A percentile compares a stretch with the other conserved stretches of the same genome.
Conservation (phyloP, 2,113 vertebrate genomes). For the Oncorhynchus clarkii region DNA sequence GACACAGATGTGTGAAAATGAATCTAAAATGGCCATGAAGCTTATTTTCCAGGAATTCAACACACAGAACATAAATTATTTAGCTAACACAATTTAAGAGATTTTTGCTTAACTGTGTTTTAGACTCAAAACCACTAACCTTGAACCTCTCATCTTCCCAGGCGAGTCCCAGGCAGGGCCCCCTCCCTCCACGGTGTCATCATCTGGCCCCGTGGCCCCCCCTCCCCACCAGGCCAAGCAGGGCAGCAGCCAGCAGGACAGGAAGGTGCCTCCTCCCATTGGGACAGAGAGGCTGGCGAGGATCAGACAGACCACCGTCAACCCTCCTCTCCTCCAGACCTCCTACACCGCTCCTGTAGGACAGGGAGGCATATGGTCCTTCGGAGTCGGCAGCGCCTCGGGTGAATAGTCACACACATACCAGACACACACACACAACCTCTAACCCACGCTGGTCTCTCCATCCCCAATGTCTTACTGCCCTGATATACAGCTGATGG, state of each 20-base stretch:
- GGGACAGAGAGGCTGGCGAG: slow-evolving; percentile 93
- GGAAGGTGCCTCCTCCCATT: slow-evolving; percentile 95
- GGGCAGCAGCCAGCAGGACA: slow-evolving; percentile 79
- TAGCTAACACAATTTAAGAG: too few relatives aligned
- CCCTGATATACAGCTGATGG: too few relatives aligned
- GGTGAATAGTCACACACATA: slow-evolving; percentile 67
- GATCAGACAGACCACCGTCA: slow-evolving; percentile 93
- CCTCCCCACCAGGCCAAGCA: slow-evolving; percentile 87
- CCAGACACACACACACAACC: background rate
- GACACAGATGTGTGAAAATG: slow-evolving; percentile 43
- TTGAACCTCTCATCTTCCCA: slow-evolving; percentile 53
- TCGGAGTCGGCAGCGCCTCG: slow-evolving; percentile 91
- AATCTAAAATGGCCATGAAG: too few relatives aligned
- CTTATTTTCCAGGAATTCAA: too few relatives aligned
- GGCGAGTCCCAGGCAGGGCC: slow-evolving; percentile 89
- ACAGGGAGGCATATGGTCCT: slow-evolving; percentile 98
- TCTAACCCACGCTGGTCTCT: too few relatives aligned
- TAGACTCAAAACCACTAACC: too few relatives aligned
- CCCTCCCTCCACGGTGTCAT: slow-evolving; percentile 91
- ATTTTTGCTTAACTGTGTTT: background rate
- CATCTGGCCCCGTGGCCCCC: slow-evolving; percentile 82
- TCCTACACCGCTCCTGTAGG: slow-evolving; percentile 94
- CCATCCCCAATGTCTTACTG: too few relatives aligned
- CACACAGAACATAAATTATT: too few relatives aligned
- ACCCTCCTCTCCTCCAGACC: slow-evolving; percentile 87